phyloP scores from a whole-genome alignment of 2,888 invertebrate species.

The Hyles lineata region DNA sequence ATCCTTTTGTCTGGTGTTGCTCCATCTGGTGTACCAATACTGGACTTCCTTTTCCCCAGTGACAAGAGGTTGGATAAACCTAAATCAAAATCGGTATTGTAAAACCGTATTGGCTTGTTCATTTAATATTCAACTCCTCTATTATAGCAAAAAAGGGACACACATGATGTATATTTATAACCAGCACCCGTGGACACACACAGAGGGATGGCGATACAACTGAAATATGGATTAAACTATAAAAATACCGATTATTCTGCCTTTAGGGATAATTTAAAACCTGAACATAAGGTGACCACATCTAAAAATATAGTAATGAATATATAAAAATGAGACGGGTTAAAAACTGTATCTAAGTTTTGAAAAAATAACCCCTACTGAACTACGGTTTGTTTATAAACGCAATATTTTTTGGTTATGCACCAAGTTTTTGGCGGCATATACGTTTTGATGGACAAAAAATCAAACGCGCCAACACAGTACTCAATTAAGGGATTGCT shows the following conservation, averaged over 20 bases:
- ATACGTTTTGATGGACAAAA: not conserved
- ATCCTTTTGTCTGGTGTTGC: slow-evolving; percentile 71
- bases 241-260: no score
- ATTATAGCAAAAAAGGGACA: no score
- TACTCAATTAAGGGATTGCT: no score
- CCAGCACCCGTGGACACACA: no score
- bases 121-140: no score
- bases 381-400: not conserved
- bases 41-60: slow-evolving; percentile 74
- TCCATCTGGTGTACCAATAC: slow-evolving; percentile 55
- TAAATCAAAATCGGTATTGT: slow-evolving; percentile 38
- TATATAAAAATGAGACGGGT: not conserved
- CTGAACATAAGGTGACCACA: no score
- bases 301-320: not conserved
- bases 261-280: no score
- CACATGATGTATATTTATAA: no score
- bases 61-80: slow-evolving; percentile 67
- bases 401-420: slow-evolving; percentile 2
- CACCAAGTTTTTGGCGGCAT: slow-evolving; percentile 7
- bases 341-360: not conserved
- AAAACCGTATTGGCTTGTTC: no score
- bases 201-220: no score
- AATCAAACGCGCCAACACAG: not conserved
- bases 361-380: not conserved
- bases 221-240: no score